Conservation (phyloP, 1,140 invertebrate genomes). For the Pomacea maculata region DNA sequence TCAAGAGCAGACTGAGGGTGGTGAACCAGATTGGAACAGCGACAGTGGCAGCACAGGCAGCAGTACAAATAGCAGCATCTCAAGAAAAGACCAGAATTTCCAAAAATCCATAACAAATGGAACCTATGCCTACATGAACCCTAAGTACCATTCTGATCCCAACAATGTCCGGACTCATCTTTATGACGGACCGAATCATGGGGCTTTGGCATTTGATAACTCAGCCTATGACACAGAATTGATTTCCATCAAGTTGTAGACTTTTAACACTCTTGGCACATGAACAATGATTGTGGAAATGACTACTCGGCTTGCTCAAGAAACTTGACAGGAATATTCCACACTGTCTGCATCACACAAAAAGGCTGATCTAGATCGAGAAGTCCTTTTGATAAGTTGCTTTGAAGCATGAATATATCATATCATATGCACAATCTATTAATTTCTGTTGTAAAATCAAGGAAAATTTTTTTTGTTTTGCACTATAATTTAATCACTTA, state of each 20-base stretch:
- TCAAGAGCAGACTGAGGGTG: slow-evolving; percentile 45
- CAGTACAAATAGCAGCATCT: neutral
- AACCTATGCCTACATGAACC: slow-evolving; percentile 35
- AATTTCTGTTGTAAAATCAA: too few relatives aligned
- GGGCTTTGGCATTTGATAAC: neutral
- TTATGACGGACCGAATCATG: too few relatives aligned
- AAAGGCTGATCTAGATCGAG: too few relatives aligned
- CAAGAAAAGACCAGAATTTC: neutral
- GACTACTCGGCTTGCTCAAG: too few relatives aligned
- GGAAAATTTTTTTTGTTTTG: too few relatives aligned
- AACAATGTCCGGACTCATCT: neutral
- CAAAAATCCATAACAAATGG: slow-evolving; percentile 10
- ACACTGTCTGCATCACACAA: too few relatives aligned
- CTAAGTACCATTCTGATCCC: slow-evolving; percentile 13
- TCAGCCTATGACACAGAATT: neutral
- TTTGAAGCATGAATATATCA: too few relatives aligned
- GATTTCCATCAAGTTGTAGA: slow-evolving; percentile 9
- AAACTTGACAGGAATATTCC: too few relatives aligned
- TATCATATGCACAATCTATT: too few relatives aligned
- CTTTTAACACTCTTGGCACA: neutral
- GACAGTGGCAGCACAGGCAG: slow-evolving; percentile 15
- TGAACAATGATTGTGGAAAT: too few relatives aligned
- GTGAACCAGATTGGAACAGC: neutral
- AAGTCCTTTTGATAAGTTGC: too few relatives aligned
- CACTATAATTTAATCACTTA: too few relatives aligned